phyloP scores from a whole-genome alignment of 2,888 invertebrate species.

The Plagiodera versicolora region DNA sequence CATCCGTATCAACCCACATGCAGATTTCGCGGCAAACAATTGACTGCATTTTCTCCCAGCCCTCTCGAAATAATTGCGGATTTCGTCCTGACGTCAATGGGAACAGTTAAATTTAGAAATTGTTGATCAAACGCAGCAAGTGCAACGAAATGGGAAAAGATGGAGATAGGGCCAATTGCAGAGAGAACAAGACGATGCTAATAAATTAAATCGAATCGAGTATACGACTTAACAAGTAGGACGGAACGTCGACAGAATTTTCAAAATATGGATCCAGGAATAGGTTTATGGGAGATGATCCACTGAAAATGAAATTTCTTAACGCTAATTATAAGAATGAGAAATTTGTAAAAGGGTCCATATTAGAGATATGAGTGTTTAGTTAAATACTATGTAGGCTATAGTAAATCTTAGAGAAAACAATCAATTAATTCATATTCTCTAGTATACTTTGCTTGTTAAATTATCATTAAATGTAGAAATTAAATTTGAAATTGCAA shows the following conservation, averaged over 20 bases:
- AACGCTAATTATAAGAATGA: too few species aligned
- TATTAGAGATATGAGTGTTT: too few species aligned
- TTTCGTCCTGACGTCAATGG: slow-evolving; percentile 28
- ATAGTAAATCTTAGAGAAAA: too few species aligned
- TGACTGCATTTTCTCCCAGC: slow-evolving; percentile 12
- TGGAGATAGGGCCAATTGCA: slow-evolving; percentile 33
- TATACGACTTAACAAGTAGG: not conserved
- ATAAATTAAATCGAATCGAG: slow-evolving; percentile 1
- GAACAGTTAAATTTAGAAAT: slow-evolving; percentile 33
- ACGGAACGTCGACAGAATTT: slow-evolving; percentile 1
- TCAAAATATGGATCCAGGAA: slow-evolving; percentile 3
- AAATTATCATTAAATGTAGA: too few species aligned
- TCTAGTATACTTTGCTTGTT: too few species aligned
- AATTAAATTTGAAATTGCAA: too few species aligned
- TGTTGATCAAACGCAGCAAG: slow-evolving; percentile 35
- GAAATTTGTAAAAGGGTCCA: too few species aligned
- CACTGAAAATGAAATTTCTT: too few species aligned
- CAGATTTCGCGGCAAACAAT: slow-evolving; percentile 4
- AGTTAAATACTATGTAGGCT: too few species aligned
- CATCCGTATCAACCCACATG: not conserved
- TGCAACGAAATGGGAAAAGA: slow-evolving; percentile 32
- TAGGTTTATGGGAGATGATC: slow-evolving; percentile 3
- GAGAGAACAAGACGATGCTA: slow-evolving; percentile 14
- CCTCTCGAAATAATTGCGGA: slow-evolving; percentile 17
- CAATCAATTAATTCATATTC: too few species aligned